Conservation (phyloP, 2,797 vertebrate genomes). For the Tolypeutes matacus region DNA sequence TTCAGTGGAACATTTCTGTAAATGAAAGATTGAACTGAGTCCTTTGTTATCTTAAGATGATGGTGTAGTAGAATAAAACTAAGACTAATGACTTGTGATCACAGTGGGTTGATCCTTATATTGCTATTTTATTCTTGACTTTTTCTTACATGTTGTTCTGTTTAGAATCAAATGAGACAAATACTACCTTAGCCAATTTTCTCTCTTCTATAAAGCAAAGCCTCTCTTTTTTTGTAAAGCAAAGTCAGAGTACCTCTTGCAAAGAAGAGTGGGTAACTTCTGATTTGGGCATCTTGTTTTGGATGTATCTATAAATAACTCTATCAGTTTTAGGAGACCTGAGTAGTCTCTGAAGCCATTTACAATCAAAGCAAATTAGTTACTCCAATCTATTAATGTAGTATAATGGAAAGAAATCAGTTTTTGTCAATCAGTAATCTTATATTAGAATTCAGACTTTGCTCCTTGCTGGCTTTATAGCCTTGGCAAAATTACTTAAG, state of each 20-base stretch:
- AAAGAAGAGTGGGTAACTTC: not conserved
- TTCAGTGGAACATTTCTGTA: not conserved
- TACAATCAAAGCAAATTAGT: conserved; percentile 68
- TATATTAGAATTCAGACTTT: conserved; percentile 70
- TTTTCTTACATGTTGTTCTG: not conserved
- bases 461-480: conserved; percentile 54
- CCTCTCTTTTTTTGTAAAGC: not conserved
- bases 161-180: not conserved
- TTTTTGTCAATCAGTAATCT: conserved; percentile 60
- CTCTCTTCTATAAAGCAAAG: not conserved
- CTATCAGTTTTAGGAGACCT: not conserved
- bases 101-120: not conserved
- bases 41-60: not conserved
- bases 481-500: conserved; percentile 60
- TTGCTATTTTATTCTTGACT: not conserved
- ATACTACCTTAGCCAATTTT: not conserved
- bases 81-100: not conserved
- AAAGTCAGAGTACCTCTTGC: not conserved
- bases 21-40: conserved; percentile 11
- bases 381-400: conserved; percentile 9
- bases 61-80: not conserved
- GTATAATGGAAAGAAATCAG: conserved; percentile 41
- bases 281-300: not conserved
- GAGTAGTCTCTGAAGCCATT: conserved; percentile 33
- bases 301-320: conserved; percentile 24